phyloP scores from a whole-genome alignment of 2,113 vertebrate genomes.

The Leptobrachium leishanense region DNA sequence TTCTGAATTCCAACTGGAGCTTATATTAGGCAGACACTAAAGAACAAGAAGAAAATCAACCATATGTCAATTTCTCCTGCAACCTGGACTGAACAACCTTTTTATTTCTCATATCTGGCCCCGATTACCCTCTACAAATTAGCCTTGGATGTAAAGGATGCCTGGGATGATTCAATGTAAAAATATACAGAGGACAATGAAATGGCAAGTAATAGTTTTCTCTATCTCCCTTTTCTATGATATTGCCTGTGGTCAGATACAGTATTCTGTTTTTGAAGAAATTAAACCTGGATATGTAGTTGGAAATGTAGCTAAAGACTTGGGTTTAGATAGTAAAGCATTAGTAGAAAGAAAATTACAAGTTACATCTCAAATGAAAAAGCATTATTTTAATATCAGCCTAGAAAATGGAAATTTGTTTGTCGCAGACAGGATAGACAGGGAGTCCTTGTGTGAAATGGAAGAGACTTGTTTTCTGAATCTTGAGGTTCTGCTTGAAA shows the following conservation, averaged over 20 bases:
- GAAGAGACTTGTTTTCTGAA: constrained; percentile 59
- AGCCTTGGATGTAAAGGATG: too few species aligned
- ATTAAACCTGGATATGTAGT: constrained; percentile 67
- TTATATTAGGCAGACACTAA: not conserved
- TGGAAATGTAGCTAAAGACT: constrained; percentile 70
- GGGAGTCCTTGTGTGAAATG: constrained; percentile 65
- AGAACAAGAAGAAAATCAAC: not conserved
- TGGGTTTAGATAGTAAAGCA: constrained; percentile 59
- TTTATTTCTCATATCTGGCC: not conserved
- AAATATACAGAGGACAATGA: not conserved
- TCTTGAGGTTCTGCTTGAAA: constrained; percentile 69
- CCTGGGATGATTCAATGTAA: not conserved
- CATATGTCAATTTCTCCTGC: not conserved
- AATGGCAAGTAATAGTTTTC: constrained; percentile 64
- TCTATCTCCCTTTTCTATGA: constrained; percentile 57
- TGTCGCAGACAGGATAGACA: constrained; percentile 70
- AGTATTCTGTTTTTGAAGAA: constrained; percentile 73
- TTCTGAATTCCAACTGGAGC: not conserved
- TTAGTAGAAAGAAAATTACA: constrained; percentile 62
- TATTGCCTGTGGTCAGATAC: constrained; percentile 58
- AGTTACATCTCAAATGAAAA: constrained; percentile 63
- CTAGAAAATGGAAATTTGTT: constrained; percentile 66
- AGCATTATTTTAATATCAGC: constrained; percentile 69
- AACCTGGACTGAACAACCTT: not conserved
- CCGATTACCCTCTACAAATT: not conserved